These are phyloP conservation scores for Drosophila orena DNA, from an alignment of 1,140 invertebrate species.

Conservation along the genomic window DNA sequence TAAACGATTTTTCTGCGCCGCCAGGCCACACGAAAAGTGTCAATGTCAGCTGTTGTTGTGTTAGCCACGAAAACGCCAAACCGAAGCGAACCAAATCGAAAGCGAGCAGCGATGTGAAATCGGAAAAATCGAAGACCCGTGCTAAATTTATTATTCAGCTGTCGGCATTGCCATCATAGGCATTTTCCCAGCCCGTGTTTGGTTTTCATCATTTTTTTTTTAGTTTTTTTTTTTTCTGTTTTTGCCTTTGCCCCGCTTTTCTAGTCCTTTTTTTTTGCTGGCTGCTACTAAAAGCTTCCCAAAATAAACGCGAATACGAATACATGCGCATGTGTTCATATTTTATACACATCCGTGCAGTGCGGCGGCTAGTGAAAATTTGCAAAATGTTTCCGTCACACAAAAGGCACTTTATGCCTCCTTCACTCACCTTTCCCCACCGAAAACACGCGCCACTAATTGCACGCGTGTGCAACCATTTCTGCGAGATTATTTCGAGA, in stretches of 20 bases:
- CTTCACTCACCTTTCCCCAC: slow-evolving; percentile 42
- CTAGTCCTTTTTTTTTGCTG: slow-evolving; percentile 25
- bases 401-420: slow-evolving; percentile 15
- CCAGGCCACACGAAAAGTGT: slow-evolving; percentile 71
- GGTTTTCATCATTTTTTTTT: no score
- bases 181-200: slow-evolving; percentile 14
- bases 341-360: slow-evolving; percentile 22
- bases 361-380: slow-evolving; percentile 13
- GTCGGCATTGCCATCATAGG: slow-evolving; percentile 47
- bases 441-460: slow-evolving; percentile 68
- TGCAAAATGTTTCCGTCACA: slow-evolving; percentile 48
- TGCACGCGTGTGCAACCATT: slow-evolving; percentile 36
- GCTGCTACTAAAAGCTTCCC: slow-evolving; percentile 16
- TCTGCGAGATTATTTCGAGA: slow-evolving; percentile 3
- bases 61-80: slow-evolving; percentile 47
- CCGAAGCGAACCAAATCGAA: slow-evolving; percentile 39
- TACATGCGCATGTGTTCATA: slow-evolving; percentile 20
- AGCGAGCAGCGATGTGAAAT: slow-evolving; percentile 17
- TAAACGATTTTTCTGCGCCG: slow-evolving; percentile 68
- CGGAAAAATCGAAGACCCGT: slow-evolving; percentile 73
- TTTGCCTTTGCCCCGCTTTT: slow-evolving; percentile 9
- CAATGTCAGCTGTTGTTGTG: slow-evolving; percentile 73
- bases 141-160: slow-evolving; percentile 79
- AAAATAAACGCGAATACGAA: slow-evolving; percentile 36
- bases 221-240: slow-evolving; percentile 3